Evolutionary conservation across 2,888 invertebrate genomes (phyloP), one percentile per base, ranked within the genome.

Genomic region (Xylophagus ater): DNA sequence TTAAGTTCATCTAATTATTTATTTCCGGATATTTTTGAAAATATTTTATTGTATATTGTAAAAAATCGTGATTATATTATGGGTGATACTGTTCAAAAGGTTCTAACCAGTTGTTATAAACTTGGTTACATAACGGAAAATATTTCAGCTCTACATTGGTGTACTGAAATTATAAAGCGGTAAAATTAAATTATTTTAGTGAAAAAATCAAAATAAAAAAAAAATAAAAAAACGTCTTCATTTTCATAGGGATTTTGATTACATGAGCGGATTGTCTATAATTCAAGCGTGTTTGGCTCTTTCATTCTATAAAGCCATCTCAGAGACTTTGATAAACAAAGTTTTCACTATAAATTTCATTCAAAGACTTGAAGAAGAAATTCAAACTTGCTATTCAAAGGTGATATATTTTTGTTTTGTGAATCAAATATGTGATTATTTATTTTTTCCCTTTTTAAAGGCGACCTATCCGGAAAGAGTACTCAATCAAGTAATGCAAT

Each of bases 321-420:
- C 73, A 0, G 59, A 62, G 33, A 57, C 65, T 15, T 57, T 76
- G 9, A 62, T 74, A 15, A 65, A 71, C 49, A 62, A 66, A 47
- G 69, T 76, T 29, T 77, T 76, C 53, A 72, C 70, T 46, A 68
- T 73, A 2, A 65, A 68, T 37, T 76, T 76, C 53, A 66, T 77
- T 48, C 71, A 73, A 47, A 65, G 68, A 47, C 54, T 76, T 1
- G 76, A 77, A 49, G 59, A 63, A 5, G 75, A 76, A 56, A 64
- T 76, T 34, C 59, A 65, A 32, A 58, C 62, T 42, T 72, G 72
- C 49, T 72, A 72, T 51, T 69, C 67, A 12, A 73, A 69, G 59
- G 71, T 70, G 57, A 45, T 19, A 15, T 32, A 8, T 32, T n/a
- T 18, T 39, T n/a, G 13, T 37, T 29, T 25, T 26, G n/a, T 25